Percentiles rank a stretch among this genome's conserved stretches.
Conservation (phyloP, 2,113 vertebrate genomes). For the Neopipo cinnamomea region DNA sequence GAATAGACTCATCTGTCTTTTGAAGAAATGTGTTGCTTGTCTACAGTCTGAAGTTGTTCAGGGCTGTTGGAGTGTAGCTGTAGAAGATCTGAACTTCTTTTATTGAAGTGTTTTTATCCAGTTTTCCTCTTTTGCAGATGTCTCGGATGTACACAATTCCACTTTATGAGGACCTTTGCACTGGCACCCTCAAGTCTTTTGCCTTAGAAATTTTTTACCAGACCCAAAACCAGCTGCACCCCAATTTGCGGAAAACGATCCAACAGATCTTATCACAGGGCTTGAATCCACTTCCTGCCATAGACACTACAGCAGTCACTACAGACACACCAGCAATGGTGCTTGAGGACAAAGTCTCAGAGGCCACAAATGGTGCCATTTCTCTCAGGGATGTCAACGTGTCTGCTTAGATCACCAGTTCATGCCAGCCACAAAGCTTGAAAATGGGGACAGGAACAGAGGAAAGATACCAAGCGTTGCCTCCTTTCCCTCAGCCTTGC, state of each 20-base stretch:
- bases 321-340: constrained; percentile 64
- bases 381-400: constrained; percentile 92
- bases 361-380: constrained; percentile 76
- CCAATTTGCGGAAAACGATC: constrained; percentile 89
- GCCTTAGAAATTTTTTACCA: constrained; percentile 94
- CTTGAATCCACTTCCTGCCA: constrained; percentile 69
- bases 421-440: constrained; percentile 6
- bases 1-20: neutral
- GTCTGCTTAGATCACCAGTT: constrained; percentile 80
- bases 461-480: neutral
- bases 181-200: constrained; percentile 89
- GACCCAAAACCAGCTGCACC: constrained; percentile 91
- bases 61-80: neutral
- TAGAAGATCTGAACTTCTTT: neutral
- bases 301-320: constrained; percentile 35
- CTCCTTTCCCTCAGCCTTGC: constrained; percentile 32
- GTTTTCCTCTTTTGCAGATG: constrained; percentile 75
- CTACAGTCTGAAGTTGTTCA: neutral
- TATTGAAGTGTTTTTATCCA: neutral
- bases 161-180: constrained; percentile 93
- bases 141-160: constrained; percentile 98
- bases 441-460: constrained; percentile 34
- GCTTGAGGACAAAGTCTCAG: constrained; percentile 74
- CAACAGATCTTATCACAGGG: constrained; percentile 92
- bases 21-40: neutral